Evolutionary conservation across 2,113 vertebrate species (phyloP), one percentile per base, ranked within the genome.

Genomic region (Eolophus roseicapilla): DNA sequence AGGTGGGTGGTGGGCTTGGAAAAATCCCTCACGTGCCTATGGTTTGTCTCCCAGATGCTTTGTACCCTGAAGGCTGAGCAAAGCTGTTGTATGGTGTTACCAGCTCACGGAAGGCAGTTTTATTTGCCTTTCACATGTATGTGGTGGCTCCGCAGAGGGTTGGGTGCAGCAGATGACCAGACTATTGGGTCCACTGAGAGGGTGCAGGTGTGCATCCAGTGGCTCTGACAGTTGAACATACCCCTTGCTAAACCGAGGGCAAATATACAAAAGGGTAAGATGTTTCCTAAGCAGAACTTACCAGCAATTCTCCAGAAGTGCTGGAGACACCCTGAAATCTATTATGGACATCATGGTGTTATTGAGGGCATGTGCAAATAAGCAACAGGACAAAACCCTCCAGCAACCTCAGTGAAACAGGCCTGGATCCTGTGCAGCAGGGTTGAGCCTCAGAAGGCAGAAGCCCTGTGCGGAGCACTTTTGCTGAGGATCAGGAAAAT

Each of bases 81-180:
- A 31, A 24, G 52, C 18, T 5, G 6, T 24, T 23, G 27, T 16
- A 20, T 1, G 8, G 35, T 20, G 9, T 20, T 20, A 13, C 2
- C 9, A 15, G 69, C 62, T 39, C 1, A 0, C 3, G 46, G 37
- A 39, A 39, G 28, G 10, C 33, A 10, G 46, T 5, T 68, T 28
- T 46, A 19, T 39, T 29, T 2, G 3, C 69, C 44, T 49, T 11
- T 23, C 20, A 9, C 17, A 1, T 1, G 0, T 1, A 23, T 16
- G 49, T 2, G 47, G 59, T 31, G 25, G 35, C 20, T 65, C 43
- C 23, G 68, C 31, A 28, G 68, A 59, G 50, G 68, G 43, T 13
- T 20, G 2, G 1, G 43, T 24, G 43, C 31, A 37, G 59, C n/a
- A 57, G 86, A 17, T 6, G 43, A 23, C 21, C 78, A 10, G 52